Conservation (phyloP, 2,113 vertebrate species). For the Cryptotis parvus region DNA sequence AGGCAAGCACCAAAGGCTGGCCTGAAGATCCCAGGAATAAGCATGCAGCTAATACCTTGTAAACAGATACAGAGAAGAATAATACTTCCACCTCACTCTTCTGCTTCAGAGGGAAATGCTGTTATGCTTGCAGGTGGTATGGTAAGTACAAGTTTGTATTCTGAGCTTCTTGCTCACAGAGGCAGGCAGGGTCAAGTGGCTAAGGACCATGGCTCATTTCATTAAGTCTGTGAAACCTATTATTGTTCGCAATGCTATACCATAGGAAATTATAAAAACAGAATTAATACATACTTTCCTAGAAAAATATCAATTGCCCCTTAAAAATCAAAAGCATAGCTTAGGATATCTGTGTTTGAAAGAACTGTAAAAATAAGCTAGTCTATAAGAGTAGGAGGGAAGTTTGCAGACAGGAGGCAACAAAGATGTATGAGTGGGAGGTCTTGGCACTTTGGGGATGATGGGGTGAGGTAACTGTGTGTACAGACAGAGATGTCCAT, state of each 20-base stretch:
- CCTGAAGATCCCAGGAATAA: conserved; percentile 49
- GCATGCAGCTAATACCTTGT: conserved; percentile 56
- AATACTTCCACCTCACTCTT: not conserved
- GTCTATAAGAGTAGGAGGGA: no score
- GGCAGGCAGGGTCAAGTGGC: conserved; percentile 37
- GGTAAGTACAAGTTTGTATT: not conserved
- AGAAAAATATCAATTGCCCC: conserved; percentile 52
- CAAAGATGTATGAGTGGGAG: no score
- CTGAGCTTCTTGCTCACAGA: not conserved
- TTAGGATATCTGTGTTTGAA: conserved; percentile 52
- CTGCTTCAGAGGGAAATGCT: not conserved
- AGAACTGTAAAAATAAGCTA: conserved; percentile 31
- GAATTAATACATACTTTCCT: conserved; percentile 77
- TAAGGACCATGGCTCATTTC: conserved; percentile 75
- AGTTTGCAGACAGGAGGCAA: no score
- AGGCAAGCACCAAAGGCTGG: conserved; percentile 53
- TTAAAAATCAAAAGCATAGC: conserved; percentile 51
- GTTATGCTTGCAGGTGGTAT: not conserved
- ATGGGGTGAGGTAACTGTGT: no score
- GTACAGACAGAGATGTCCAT: no score
- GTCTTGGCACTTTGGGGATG: no score
- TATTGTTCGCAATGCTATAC: conserved; percentile 71
- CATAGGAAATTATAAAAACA: conserved; percentile 76
- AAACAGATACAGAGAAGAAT: not conserved
- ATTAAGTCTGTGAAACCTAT: conserved; percentile 69